Evolutionary conservation across 2,888 invertebrate genomes (phyloP), one percentile per base, ranked within the genome.

Genomic region (Schrankia costaestrigalis): DNA sequence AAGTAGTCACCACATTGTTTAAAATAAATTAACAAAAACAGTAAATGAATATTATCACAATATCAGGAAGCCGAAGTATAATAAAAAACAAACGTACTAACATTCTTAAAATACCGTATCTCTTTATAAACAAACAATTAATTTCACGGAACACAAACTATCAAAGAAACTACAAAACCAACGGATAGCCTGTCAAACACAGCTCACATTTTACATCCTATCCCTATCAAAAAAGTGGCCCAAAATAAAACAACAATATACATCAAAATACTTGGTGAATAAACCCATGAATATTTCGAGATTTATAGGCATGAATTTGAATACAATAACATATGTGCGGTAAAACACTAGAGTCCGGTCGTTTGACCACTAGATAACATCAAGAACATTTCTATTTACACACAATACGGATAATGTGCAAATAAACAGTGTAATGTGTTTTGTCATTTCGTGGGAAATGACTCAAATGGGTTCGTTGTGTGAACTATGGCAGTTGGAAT

Each of bases 361-460:
- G 68, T 71, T 61, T 47, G 44, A 62, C 56, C 49, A 42, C 21
- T 14, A 11, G 78, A 80, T 76, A 78, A 47, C 53, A 78, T 79
- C 78, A 44, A 36, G 34, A 44, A 57, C 60, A 70, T 75, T 73
- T 72, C 57, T 71, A 78, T 75, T 75, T 61, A 73, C 78, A 76
- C 71, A 81, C 76, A 65, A 72, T 69, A 56, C 59, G 44, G 29
- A 57, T 63, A 67, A 67, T 71, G 72, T 72, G 65, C 64, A 71
- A 74, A 78, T 71, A 71, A 71, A 73, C 68, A 73, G 62, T 66
- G 61, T 47, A 63, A 68, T 60, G 59, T 54, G 71, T 77, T 78
- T 75, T 80, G 82, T 76, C 78, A 75, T 67, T 69, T 61, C 79
- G 78, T 82, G 79, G 76, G 81, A 81, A 81, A 51, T 61, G 50